Percentiles rank a stretch among this genome's conserved stretches.
Conservation (phyloP, 2,797 vertebrate species). For the Rhinella marina region DNA sequence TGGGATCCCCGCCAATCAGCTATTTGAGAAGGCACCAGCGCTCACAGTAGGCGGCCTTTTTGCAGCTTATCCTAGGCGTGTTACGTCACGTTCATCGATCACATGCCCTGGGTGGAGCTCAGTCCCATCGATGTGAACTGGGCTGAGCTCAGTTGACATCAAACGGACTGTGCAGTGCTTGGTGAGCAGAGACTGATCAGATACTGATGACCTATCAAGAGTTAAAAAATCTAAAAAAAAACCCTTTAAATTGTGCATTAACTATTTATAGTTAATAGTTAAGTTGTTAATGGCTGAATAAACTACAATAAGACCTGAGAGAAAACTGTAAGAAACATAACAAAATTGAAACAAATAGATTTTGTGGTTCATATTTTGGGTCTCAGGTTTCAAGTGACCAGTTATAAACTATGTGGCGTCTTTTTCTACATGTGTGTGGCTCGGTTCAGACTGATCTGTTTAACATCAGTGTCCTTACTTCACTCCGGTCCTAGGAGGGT, state of each 20-base stretch:
- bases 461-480: constrained; percentile 55
- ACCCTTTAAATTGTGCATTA: background rate
- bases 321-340: background rate
- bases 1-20: no score
- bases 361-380: background rate
- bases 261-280: background rate
- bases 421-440: constrained; percentile 26
- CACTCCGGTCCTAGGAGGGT: constrained; percentile 18
- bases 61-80: no score
- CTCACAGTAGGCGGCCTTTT: no score
- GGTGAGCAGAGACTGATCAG: no score
- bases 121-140: no score
- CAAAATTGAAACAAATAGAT: background rate
- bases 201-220: no score
- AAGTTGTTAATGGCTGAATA: background rate
- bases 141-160: no score
- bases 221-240: no score
- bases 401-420: background rate
- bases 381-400: background rate
- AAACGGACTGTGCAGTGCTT: no score
- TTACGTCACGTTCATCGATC: no score
- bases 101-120: no score
- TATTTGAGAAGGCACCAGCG: no score
- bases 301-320: background rate
- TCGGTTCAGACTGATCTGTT: constrained; percentile 45